Evolutionary conservation across 2,888 invertebrate genomes (phyloP).

Genomic region (Andrena chrysosceles): DNA sequence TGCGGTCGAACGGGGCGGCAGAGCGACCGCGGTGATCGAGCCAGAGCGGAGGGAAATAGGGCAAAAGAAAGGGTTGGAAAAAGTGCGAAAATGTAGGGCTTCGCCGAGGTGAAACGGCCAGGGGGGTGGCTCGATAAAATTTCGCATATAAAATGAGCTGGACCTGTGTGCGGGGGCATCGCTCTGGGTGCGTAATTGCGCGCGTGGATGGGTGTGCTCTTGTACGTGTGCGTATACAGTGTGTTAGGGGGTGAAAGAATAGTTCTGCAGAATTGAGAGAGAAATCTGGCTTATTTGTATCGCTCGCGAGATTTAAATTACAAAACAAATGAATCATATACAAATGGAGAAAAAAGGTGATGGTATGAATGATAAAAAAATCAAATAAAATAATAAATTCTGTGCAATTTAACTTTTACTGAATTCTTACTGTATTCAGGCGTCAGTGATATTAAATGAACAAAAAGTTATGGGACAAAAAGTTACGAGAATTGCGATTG

Average conservation of each 20-base stretch:
- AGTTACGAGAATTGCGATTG: too few species aligned
- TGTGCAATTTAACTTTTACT: too few species aligned
- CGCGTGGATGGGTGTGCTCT: neutral
- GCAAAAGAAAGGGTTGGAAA: slow-evolving; percentile 13
- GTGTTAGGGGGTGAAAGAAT: neutral
- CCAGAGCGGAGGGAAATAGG: neutral
- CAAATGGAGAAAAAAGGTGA: too few species aligned
- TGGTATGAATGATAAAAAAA: too few species aligned
- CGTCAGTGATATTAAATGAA: too few species aligned
- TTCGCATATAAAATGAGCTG: slow-evolving; percentile 42
- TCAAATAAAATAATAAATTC: too few species aligned
- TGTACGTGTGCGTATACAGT: neutral
- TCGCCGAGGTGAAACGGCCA: slow-evolving; percentile 28
- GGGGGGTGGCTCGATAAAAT: slow-evolving; percentile 43
- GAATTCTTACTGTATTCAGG: too few species aligned
- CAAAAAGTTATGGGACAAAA: too few species aligned
- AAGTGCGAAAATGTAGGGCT: slow-evolving; percentile 55
- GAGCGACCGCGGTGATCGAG: slow-evolving; percentile 39
- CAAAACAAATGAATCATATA: too few species aligned
- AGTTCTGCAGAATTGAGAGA: neutral
- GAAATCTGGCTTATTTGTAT: neutral
- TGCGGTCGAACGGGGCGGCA: slow-evolving; percentile 43
- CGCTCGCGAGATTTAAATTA: neutral
- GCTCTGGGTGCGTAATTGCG: slow-evolving; percentile 21
- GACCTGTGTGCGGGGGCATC: neutral